Conservation (phyloP, 1,140 invertebrate genomes). For the Trachymyrmex septentrionalis region DNA sequence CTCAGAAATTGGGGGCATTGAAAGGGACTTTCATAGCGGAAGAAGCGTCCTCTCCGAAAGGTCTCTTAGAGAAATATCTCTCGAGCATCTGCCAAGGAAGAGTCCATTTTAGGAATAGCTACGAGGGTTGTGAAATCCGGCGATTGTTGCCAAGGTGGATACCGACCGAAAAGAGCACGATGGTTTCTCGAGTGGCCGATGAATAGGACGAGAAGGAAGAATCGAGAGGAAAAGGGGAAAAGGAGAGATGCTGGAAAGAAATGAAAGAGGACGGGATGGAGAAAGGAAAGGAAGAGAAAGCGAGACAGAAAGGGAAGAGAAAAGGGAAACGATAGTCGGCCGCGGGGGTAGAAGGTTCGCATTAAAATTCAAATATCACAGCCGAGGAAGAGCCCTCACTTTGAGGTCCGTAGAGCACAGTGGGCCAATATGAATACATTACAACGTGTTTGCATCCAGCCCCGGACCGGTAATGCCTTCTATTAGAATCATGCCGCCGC, state of each 20-base stretch:
- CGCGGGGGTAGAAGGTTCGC: constrained; percentile 42
- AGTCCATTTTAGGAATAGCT: constrained; percentile 56
- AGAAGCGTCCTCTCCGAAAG: constrained; percentile 30
- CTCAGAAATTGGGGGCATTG: constrained; percentile 21
- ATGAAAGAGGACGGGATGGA: constrained; percentile 12
- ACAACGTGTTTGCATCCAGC: constrained; percentile 79
- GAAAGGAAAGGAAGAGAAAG: not conserved
- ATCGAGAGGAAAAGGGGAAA: not conserved
- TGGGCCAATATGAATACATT: constrained; percentile 82
- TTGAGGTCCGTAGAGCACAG: constrained; percentile 73
- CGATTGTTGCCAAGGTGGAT: constrained; percentile 64
- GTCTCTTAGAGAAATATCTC: constrained; percentile 43
- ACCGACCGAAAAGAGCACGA: constrained; percentile 58
- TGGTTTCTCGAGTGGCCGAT: constrained; percentile 45
- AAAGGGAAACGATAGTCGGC: constrained; percentile 28
- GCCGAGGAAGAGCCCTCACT: constrained; percentile 71
- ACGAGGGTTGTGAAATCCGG: constrained; percentile 65
- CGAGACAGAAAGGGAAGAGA: not conserved
- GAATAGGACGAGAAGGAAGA: constrained; percentile 41
- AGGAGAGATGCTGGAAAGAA: not conserved
- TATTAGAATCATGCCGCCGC: constrained; percentile 82
- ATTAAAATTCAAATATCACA: constrained; percentile 82
- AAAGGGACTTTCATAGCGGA: constrained; percentile 26
- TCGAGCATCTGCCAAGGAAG: constrained; percentile 25
- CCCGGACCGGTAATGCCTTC: constrained; percentile 78